Evolutionary conservation across 2,113 vertebrate genomes (phyloP), one percentile per base, ranked within the genome.

Genomic region (Chamaea fasciata): DNA sequence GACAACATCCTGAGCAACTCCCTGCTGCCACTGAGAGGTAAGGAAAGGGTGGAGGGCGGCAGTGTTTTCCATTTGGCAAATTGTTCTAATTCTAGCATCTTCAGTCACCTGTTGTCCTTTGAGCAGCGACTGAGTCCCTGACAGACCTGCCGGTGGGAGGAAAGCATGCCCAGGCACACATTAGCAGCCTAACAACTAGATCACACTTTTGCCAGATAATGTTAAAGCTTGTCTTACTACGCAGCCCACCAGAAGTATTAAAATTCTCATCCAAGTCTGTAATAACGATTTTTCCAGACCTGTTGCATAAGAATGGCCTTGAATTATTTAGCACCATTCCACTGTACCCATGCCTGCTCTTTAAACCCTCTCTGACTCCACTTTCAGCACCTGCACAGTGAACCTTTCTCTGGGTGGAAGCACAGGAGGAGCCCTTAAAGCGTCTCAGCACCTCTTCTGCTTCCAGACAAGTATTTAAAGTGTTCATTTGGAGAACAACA

Each of bases 211-310:
- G 95, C 85, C 90, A 95, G 71, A 35, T 41, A 37, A 79, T 21
- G 49, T 73, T 93, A 87, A 90, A 90, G 74, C 79, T 56, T 27
- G 31, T 79, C 94, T 90, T 92, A 88, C 92, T 76, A 83, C 57
- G 46, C 90, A 87, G 90, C 90, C 88, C 90, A 93, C 71, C 67
- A 69, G n/a, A 83, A 87, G 55, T n/a, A 95, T 87, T 83, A 80
- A 85, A 90, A 96, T 90, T 90, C 90, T 85, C 82, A 80, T 69
- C 64, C 65, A 77, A 94, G 68, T 53, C 94, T 69, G 70, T 65
- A 90, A 92, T 53, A 90, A 90, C 15, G n/a, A 76, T 94, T 83
- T 96, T 83, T 90, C 63, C 92, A 94, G 70, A 80, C 63, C 90
- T 96, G 59, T 88, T 80, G 82, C 67, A 30, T 37, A 76, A 80